A percentile compares a stretch with the other conserved stretches of the same genome.
phyloP scores from a whole-genome alignment of 2,888 invertebrate genomes.

The Archips crataeganus region DNA sequence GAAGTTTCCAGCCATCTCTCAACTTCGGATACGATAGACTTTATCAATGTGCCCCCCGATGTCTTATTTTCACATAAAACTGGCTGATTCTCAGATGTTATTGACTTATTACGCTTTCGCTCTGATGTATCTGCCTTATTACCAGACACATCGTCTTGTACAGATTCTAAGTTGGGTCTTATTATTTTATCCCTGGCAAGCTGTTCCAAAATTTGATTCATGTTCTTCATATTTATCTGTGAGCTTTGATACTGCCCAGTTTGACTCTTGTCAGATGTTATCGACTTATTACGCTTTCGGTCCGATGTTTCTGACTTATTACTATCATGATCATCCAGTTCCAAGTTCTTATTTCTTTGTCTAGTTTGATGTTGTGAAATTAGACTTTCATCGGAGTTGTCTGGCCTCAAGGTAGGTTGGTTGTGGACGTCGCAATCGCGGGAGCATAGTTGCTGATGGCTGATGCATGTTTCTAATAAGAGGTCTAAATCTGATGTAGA shows the following conservation, averaged over 20 bases:
- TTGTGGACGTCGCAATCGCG: not conserved
- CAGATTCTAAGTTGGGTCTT: not conserved
- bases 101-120: not conserved
- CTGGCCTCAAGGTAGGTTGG: slow-evolving; percentile 15
- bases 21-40: not conserved
- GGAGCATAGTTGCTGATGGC: not conserved
- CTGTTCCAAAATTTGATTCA: not conserved
- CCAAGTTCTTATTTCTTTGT: not conserved
- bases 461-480: not conserved
- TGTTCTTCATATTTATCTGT: not conserved
- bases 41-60: not conserved
- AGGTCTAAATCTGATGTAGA: not conserved
- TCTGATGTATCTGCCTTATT: not conserved
- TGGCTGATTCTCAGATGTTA: not conserved
- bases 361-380: not conserved
- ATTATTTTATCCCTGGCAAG: not conserved
- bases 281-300: not conserved
- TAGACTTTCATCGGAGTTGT: slow-evolving; percentile 10
- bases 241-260: not conserved
- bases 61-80: not conserved
- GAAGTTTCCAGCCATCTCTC: not conserved
- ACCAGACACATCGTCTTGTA: not conserved
- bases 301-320: not conserved
- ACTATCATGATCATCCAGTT: not conserved
- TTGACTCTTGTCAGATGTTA: slow-evolving; percentile 5